Conservation (phyloP, 2,113 vertebrate species). For the Pseudonaja textilis region DNA sequence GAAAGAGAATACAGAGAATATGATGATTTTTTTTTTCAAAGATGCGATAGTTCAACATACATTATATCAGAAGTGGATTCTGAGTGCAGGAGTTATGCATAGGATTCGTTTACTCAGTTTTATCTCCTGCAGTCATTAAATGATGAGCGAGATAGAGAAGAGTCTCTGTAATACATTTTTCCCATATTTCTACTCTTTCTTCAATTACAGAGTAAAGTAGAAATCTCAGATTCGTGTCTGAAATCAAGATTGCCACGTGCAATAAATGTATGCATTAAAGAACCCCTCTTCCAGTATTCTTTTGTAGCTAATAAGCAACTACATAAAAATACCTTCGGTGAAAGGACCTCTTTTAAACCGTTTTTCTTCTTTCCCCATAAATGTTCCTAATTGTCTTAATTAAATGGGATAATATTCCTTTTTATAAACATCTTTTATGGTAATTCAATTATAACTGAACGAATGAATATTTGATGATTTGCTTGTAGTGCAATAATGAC, state of each 20-base stretch:
- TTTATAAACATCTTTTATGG: constrained; percentile 18
- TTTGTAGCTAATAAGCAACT: neutral
- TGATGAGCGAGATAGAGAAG: neutral
- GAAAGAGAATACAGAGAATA: neutral
- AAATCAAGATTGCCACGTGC: neutral
- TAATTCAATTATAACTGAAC: constrained; percentile 27
- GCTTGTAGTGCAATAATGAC: constrained; percentile 9
- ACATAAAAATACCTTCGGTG: neutral
- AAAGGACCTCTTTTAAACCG: neutral
- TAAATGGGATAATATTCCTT: constrained; percentile 20
- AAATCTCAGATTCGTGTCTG: neutral
- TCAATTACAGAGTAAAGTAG: neutral
- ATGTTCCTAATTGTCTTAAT: constrained; percentile 16
- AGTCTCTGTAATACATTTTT: neutral
- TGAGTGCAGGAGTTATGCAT: neutral
- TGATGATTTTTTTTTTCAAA: neutral
- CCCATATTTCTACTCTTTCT: neutral
- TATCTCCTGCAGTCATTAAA: neutral
- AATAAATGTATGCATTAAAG: neutral
- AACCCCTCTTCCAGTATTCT: neutral
- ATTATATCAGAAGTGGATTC: neutral
- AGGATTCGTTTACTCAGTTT: neutral
- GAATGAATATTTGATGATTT: constrained; percentile 35
- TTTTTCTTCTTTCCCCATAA: neutral
- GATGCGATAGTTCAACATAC: neutral